These are phyloP conservation scores for Hemibagrus guttatus DNA, from an alignment of 2,797 vertebrate species.

Conservation along the genomic window DNA sequence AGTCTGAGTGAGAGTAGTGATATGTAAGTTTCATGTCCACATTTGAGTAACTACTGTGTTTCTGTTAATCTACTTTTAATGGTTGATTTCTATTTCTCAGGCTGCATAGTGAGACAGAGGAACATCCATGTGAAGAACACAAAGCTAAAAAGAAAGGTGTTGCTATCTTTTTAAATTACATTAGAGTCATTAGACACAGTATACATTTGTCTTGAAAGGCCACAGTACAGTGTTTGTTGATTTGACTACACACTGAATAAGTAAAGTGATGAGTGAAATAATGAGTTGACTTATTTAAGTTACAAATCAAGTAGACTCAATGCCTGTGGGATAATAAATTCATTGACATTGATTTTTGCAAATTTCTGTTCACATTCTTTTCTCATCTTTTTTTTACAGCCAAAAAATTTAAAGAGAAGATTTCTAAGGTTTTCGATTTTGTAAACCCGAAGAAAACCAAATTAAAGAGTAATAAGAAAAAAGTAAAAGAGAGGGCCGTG, in stretches of 20 bases:
- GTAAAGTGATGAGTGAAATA: neutral
- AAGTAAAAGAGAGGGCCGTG: constrained; percentile 46
- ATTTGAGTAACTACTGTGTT: neutral
- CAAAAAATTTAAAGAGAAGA: constrained; percentile 67
- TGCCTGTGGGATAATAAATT: neutral
- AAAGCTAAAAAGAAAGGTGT: constrained; percentile 72
- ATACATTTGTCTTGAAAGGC: neutral
- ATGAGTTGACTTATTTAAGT: neutral
- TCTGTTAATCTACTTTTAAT: constrained; percentile 13
- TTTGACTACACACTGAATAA: neutral
- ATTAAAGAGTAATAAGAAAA: constrained; percentile 62
- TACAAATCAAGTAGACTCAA: neutral
- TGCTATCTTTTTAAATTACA: constrained; percentile 23
- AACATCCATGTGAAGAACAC: constrained; percentile 34
- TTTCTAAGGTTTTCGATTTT: constrained; percentile 68
- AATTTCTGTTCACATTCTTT: neutral
- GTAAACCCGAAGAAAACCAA: constrained; percentile 69
- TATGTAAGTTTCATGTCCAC: constrained; percentile 37
- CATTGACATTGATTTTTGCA: neutral
- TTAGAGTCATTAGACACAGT: neutral
- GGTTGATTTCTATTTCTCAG: constrained; percentile 48
- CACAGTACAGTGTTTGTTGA: neutral
- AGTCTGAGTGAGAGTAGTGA: constrained; percentile 54
- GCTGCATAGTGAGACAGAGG: constrained; percentile 56
- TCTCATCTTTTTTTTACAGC: constrained; percentile 55